Evolutionary conservation across 2,797 vertebrate genomes (phyloP), one percentile per base, ranked within the genome.

Genomic region (Coccyzus lansbergi): DNA sequence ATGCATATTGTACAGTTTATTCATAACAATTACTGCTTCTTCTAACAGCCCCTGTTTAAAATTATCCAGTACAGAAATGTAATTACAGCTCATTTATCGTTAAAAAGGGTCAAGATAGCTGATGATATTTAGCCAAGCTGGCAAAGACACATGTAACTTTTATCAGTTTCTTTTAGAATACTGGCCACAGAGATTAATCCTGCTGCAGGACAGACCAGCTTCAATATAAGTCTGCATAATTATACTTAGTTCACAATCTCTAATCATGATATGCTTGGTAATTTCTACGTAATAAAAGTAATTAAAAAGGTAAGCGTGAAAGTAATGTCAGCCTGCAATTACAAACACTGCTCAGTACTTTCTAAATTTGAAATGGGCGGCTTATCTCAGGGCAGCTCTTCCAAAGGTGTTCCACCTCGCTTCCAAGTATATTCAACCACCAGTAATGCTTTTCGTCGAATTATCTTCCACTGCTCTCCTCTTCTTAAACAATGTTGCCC

Each of bases 21-120:
- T 81, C 6, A 0, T 51, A 91, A 51, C n/a, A 75, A 64, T 48
- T 83, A 72, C 18, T 59, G 38, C 19, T 78, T 58, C 85, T 72
- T 76, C 70, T 83, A 78, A 75, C 4, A 51, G 34, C 12, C 28
- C 40, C 77, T 86, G 33, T 86, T 92, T 69, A 94, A 90, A 92
- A 88, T 81, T 60, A 86, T 9, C 55, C 34, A 59, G 21, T 51
- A 71, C 31, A 62, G 55, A 90, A 93, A 92, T 59, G 62, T 72
- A 83, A 78, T 88, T 90, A 96, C 49, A 67, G 62, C 24, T 78
- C 58, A 42, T 78, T 93, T 86, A 72, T 51, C 59, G 91, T 90
- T 62, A 71, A 86, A 83, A 90, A 49, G 36, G 64, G 29, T 74
- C 80, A 87, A 87, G 82, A 75, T 10, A 70, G 64, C 17, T 38